phyloP scores from a whole-genome alignment of 2,113 vertebrate genomes.

The Cebus imitator region DNA sequence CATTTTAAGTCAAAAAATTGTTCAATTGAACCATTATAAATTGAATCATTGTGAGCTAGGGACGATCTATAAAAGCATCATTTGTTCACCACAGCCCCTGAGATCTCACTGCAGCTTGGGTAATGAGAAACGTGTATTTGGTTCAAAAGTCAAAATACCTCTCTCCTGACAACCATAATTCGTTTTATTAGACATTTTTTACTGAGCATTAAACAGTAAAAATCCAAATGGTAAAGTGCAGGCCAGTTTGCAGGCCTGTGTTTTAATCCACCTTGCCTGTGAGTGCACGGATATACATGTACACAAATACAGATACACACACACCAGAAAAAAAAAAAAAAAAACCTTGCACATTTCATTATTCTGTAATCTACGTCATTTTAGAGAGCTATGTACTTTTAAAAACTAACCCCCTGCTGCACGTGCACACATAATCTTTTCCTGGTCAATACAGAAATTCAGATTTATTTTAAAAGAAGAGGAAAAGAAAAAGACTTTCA shows the following conservation, averaged over 20 bases:
- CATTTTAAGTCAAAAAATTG: background rate
- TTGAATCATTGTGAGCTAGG: background rate
- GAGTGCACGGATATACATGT: background rate
- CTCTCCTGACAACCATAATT: constrained; percentile 69
- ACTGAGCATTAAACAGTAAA: constrained; percentile 72
- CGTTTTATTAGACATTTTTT: constrained; percentile 77
- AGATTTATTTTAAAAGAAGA: constrained; percentile 49
- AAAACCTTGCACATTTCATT: background rate
- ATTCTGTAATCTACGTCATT: constrained; percentile 36
- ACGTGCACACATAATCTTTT: background rate
- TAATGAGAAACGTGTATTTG: constrained; percentile 33
- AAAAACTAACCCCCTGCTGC: constrained; percentile 23
- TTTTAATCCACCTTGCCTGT: constrained; percentile 55
- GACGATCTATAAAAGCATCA: background rate
- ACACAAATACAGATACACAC: background rate
- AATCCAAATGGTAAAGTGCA: constrained; percentile 75
- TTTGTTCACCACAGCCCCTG: background rate
- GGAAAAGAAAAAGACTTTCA: background rate
- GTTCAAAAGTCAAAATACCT: constrained; percentile 69
- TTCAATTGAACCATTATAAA: background rate
- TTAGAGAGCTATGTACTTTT: constrained; percentile 43
- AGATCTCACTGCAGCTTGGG: background rate
- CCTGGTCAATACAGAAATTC: constrained; percentile 48
- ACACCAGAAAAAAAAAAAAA: background rate
- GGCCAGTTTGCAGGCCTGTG: constrained; percentile 65